These are phyloP conservation scores for Drusus annulatus DNA, from an alignment of 1,140 invertebrate genomes.

Conservation along the genomic window DNA sequence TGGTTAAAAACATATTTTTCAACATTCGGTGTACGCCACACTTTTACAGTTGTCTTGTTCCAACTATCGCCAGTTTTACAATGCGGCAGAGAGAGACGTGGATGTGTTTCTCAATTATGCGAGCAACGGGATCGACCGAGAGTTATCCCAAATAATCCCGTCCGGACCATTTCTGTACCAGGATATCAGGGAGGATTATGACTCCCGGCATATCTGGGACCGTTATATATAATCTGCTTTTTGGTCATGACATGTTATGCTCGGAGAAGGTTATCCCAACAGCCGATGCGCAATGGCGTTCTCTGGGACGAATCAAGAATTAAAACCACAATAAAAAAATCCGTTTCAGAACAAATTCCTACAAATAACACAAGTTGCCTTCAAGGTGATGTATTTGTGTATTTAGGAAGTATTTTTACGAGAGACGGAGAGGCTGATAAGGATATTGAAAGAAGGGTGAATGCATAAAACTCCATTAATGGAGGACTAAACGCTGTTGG, in stretches of 20 bases:
- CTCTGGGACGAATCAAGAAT: neutral
- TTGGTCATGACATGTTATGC: constrained; percentile 43
- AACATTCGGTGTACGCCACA: neutral
- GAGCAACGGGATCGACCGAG: constrained; percentile 1
- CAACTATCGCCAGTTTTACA: neutral
- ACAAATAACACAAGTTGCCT: no score
- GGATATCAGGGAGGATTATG: constrained; percentile 36
- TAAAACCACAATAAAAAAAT: neutral
- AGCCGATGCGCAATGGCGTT: constrained; percentile 3
- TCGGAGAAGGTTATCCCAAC: constrained; percentile 52
- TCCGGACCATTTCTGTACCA: constrained; percentile 34
- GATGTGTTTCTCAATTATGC: neutral
- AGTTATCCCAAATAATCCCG: constrained; percentile 52
- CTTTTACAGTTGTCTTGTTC: neutral
- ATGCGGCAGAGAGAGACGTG: constrained; percentile 2
- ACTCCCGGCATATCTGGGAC: constrained; percentile 17
- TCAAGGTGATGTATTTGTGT: no score
- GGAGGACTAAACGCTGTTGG: no score
- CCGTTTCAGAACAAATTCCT: no score
- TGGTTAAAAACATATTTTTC: constrained; percentile 40
- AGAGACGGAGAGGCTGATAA: no score
- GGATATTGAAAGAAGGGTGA: no score
- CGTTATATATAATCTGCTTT: constrained; percentile 56
- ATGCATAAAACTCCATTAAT: no score
- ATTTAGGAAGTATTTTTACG: no score